Conservation (phyloP, 2,113 vertebrate species). For the Toxostoma redivivum region DNA sequence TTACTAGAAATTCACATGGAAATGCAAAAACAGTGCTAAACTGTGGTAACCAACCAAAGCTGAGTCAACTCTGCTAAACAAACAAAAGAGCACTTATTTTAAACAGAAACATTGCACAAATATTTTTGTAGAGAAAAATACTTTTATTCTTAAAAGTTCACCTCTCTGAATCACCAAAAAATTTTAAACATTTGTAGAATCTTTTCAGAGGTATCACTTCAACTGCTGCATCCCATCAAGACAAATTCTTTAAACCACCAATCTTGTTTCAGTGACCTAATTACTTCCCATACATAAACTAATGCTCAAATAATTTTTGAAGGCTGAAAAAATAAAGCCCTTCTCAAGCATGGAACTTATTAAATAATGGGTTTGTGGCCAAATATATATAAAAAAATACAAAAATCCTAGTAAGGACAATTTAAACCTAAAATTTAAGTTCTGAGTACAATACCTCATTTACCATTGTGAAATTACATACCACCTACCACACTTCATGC, state of each 20-base stretch:
- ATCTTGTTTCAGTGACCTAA: neutral
- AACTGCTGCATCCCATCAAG: neutral
- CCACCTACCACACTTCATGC: neutral
- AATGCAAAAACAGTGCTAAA: constrained; percentile 15
- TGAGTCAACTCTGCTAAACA: constrained; percentile 43
- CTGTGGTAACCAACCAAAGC: constrained; percentile 32
- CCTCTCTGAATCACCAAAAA: neutral
- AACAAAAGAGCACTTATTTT: constrained; percentile 7
- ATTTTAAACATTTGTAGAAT: neutral
- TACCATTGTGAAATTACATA: constrained; percentile 39
- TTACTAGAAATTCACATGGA: constrained; percentile 48
- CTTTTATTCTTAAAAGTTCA: neutral
- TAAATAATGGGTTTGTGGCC: neutral
- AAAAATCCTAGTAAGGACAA: constrained; percentile 46
- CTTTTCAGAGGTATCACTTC: neutral
- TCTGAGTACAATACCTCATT: neutral
- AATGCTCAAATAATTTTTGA: neutral
- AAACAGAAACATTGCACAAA: constrained; percentile 14
- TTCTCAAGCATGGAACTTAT: constrained; percentile 16
- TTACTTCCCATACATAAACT: neutral
- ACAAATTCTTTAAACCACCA: neutral
- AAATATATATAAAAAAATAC: neutral
- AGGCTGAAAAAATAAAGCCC: neutral
- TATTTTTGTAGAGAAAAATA: neutral
- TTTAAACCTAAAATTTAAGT: constrained; percentile 9